Evolutionary conservation across 2,888 invertebrate genomes (phyloP).

Genomic region (Phasia obesa): DNA sequence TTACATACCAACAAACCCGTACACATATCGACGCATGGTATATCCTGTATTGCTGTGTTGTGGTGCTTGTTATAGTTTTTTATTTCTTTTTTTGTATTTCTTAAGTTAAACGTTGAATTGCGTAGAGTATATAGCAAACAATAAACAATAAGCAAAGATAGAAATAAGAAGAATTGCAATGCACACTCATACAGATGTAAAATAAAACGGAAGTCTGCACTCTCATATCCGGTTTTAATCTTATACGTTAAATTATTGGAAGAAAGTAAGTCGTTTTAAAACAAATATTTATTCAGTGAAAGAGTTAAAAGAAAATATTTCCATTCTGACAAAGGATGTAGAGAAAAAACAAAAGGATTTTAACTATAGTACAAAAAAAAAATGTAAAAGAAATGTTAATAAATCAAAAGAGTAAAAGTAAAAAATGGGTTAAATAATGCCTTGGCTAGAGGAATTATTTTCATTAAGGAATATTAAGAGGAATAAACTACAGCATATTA

Average conservation of each 20-base stretch:
- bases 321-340: conserved; percentile 1
- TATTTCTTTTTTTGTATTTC: conserved; percentile 2
- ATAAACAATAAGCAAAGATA: conserved; percentile 25
- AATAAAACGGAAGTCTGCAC: conserved; percentile 60
- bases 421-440: conserved; percentile 3
- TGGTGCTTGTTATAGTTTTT: conserved; percentile 31
- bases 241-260: conserved; percentile 68
- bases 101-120: conserved; percentile 20
- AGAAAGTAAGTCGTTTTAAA: conserved; percentile 38
- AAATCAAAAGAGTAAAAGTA: not conserved
- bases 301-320: not conserved
- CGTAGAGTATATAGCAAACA: conserved; percentile 20
- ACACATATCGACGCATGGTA: conserved; percentile 19
- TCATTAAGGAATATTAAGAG: not conserved
- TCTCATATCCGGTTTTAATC: conserved; percentile 69
- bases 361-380: not conserved
- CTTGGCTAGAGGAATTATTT: not conserved
- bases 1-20: conserved; percentile 13
- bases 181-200: not conserved
- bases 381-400: not conserved
- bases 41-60: conserved; percentile 12
- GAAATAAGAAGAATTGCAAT: conserved; percentile 14
- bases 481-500: not conserved
- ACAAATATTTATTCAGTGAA: conserved; percentile 17
- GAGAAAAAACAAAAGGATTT: not conserved